Evolutionary conservation across 2,888 invertebrate genomes (phyloP), one percentile per base, ranked within the genome.

Genomic region (Heliconius ethilla): DNA sequence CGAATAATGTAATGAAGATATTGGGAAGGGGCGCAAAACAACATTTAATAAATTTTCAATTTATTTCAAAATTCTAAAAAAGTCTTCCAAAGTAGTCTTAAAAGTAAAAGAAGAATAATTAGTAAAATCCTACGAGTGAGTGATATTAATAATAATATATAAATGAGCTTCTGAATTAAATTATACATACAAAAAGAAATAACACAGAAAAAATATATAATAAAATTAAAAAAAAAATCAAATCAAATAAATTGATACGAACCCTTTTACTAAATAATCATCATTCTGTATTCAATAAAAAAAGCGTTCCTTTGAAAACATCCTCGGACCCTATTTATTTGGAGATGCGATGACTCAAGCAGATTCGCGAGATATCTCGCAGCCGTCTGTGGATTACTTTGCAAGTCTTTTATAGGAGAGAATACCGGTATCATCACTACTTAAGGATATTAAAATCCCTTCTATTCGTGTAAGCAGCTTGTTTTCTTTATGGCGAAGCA

Each of bases 401-500:
- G 94, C 94, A 92, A 93, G 90, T 93, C 92, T 90, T 94, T 93
- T 93, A 92, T 93, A 88, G 87, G 85, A 88, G 85, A 87, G 87
- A 88, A 90, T 90, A 89, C 88, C 90, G 88, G 92, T 93, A 93
- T 91, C 90, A 91, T 92, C 92, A 91, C 93, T 94, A 94, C 94
- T 94, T 94, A 94, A 90, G 91, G 92, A 93, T 94, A 94, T 94
- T 94, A 94, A 93, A 94, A 93, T 91, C 93, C 90, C 89, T 91
- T 89, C 90, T 90, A 90, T 92, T 92, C 92, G 89, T 90, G 90
- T 92, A 91, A 92, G 92, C 83, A 91, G 93, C 91, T 92, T 93
- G 93, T 93, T 93, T 93, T 92, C 89, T 87, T 84, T 90, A 90
- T 87, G 87, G 86, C 84, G 83, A 84, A 85, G 80, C 86, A 87